Base-by-base conservation (phyloP, 2,888 invertebrate genomes). In the Oscheius sp. region DNA sequence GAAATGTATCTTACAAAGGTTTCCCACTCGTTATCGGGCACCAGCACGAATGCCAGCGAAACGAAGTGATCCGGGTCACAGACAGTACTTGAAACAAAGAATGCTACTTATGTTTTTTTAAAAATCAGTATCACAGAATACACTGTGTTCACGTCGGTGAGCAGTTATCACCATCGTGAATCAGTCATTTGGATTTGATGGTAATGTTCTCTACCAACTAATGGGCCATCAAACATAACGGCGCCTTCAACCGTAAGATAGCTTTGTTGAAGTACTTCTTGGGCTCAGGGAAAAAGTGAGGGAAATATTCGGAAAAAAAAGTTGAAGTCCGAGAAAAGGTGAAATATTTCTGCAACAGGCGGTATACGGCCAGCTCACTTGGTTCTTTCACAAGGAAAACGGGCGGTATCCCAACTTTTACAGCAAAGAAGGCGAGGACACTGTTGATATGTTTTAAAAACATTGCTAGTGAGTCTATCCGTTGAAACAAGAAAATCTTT, bases 1-100 rank as follows among this genome's bases (percentile, higher is more conserved):
- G 65, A 65, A 47, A 65, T 65, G 65, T 65, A 65, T 50, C 65
- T 65, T 65, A 65, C 65, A 65, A 65, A 65, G 65, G 65, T 29
- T 47, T 65, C 51, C 33, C 35, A 5, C 42, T 37, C 60, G 65
- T 65, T 65, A 65, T 65, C 65, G 47, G 55, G 9, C 65, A 50
- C 65, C 33, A 33, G 48, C 65, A 50, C 65, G 50, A 50, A 65
- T 65, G 65, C 50, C 65, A 65, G n/a, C 65, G 51, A 65, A 33
- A 35, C n/a, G 60, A 33, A n/a, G 37, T 37, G 37, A 60, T 60
- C 60, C 60, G 37, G 60, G 37, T 37, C 60, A 37, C 60, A 60
- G 60, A 60, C 42, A 60, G 60, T 33, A n/a, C 33, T 35, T 33
- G 37, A 33, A 60, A 60, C 42, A 42, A 42, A 42, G 7, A 42